phyloP scores from a whole-genome alignment of 2,888 invertebrate genomes.

The Phaedon cochleariae region DNA sequence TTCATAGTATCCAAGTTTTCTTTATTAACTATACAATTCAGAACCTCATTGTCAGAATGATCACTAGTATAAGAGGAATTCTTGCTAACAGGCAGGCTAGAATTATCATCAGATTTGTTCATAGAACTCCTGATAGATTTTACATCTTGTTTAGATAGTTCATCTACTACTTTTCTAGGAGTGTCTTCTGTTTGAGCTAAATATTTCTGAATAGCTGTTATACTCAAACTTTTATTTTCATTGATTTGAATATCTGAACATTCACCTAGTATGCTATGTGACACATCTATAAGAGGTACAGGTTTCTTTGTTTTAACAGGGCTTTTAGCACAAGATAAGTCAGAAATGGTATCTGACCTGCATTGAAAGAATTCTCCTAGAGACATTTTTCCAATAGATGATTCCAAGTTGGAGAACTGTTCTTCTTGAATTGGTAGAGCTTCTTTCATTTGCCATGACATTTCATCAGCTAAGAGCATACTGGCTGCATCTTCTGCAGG shows the following conservation, averaged over 20 bases:
- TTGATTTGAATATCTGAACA: not conserved
- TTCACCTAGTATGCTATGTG: slow-evolving; percentile 17
- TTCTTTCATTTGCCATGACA: slow-evolving; percentile 58
- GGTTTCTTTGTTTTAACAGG: slow-evolving; percentile 48
- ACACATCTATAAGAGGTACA: slow-evolving; percentile 50
- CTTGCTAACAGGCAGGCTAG: slow-evolving; percentile 41
- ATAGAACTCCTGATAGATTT: not conserved
- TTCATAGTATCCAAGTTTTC: slow-evolving; percentile 38
- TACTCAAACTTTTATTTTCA: slow-evolving; percentile 46
- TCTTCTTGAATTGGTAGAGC: slow-evolving; percentile 46
- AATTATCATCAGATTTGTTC: slow-evolving; percentile 4
- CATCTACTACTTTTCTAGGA: slow-evolving; percentile 41
- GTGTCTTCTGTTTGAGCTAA: slow-evolving; percentile 43
- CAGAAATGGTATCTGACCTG: slow-evolving; percentile 59
- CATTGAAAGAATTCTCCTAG: slow-evolving; percentile 63
- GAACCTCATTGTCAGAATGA: slow-evolving; percentile 45
- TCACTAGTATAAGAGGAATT: slow-evolving; percentile 44
- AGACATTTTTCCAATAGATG: slow-evolving; percentile 49
- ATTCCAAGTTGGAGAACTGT: slow-evolving; percentile 26
- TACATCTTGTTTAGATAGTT: slow-evolving; percentile 27
- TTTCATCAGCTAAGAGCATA: slow-evolving; percentile 60
- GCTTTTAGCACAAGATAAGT: slow-evolving; percentile 46
- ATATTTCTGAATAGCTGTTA: slow-evolving; percentile 45
- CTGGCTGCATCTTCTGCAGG: slow-evolving; percentile 58
- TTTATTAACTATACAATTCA: slow-evolving; percentile 37